phyloP scores from a whole-genome alignment of 2,113 vertebrate species.

The Lepisosteus osseus region DNA sequence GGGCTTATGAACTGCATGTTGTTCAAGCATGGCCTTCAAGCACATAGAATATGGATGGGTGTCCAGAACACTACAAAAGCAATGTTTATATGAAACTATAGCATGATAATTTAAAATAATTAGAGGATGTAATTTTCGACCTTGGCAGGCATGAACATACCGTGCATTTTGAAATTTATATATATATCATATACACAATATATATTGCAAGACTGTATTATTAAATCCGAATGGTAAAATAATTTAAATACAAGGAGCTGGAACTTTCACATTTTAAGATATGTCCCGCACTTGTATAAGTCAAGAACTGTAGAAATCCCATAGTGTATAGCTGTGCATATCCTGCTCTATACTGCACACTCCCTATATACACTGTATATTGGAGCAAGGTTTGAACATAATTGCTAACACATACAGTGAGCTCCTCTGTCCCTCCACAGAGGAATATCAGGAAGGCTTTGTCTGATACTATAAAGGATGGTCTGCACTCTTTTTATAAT shows the following conservation, averaged over 20 bases:
- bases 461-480: too few relatives aligned
- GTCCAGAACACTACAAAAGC: conserved; percentile 35
- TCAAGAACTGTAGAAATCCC: too few relatives aligned
- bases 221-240: background rate
- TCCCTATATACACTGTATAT: too few relatives aligned
- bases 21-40: conserved; percentile 67
- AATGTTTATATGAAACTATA: conserved; percentile 31
- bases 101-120: conserved; percentile 8
- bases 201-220: background rate
- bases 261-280: conserved; percentile 20
- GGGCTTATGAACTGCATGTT: conserved; percentile 56
- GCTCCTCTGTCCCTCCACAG: too few relatives aligned
- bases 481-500: too few relatives aligned
- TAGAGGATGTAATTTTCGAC: conserved; percentile 31
- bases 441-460: too few relatives aligned
- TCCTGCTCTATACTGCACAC: too few relatives aligned
- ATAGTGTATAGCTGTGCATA: too few relatives aligned
- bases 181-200: background rate
- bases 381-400: too few relatives aligned
- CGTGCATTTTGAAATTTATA: conserved; percentile 30
- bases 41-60: conserved; percentile 54
- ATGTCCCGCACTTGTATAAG: too few relatives aligned
- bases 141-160: conserved; percentile 7
- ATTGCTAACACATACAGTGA: too few relatives aligned
- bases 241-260: conserved; percentile 21